phyloP scores from a whole-genome alignment of 2,888 invertebrate species.

The Macaria liturata region DNA sequence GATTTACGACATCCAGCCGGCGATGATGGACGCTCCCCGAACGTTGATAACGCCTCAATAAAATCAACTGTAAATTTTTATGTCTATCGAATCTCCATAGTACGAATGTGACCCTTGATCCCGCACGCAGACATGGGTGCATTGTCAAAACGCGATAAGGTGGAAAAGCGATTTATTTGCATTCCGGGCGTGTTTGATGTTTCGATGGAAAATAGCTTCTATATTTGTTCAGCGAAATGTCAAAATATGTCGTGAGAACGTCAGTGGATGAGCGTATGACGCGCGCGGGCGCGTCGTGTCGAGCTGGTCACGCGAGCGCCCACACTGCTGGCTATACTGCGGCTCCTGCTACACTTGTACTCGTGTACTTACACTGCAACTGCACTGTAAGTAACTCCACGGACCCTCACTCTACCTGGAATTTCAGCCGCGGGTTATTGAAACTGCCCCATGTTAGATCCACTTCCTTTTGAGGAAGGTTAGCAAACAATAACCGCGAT shows the following conservation, averaged over 20 bases:
- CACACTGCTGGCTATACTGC: conserved; percentile 16
- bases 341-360: conserved; percentile 56
- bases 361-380: conserved; percentile 34
- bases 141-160: conserved; percentile 48
- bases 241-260: conserved; percentile 79
- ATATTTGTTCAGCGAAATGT: conserved; percentile 79
- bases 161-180: conserved; percentile 55
- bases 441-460: conserved; percentile 43
- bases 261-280: conserved; percentile 59
- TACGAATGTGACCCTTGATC: conserved; percentile 48
- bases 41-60: conserved; percentile 52
- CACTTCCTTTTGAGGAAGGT: conserved; percentile 29
- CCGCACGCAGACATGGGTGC: conserved; percentile 43
- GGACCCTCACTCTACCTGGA: conserved; percentile 47
- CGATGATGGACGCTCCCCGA: conserved; percentile 47
- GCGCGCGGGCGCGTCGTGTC: conserved; percentile 61
- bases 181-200: conserved; percentile 58
- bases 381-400: conserved; percentile 19
- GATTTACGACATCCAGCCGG: conserved; percentile 45
- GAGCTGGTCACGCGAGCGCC: conserved; percentile 67
- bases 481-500: conserved; percentile 27
- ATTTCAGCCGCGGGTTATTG: conserved; percentile 63
- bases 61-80: conserved; percentile 51
- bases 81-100: conserved; percentile 54
- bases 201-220: conserved; percentile 74